A percentile compares a stretch with the other conserved stretches of the same genome.
phyloP scores from a whole-genome alignment of 2,888 invertebrate species.

The Pterobdella sp. region DNA sequence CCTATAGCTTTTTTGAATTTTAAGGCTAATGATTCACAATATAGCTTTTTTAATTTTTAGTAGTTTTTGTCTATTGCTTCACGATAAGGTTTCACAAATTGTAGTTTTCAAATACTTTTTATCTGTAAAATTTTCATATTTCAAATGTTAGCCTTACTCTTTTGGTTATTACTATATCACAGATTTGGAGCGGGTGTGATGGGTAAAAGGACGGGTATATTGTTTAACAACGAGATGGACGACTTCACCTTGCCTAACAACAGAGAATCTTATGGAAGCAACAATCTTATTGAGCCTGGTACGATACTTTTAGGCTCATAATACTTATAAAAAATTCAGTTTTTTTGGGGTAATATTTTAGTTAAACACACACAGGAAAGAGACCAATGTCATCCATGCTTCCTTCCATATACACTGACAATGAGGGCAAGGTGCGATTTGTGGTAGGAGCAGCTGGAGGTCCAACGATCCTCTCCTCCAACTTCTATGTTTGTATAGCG shows the following conservation, averaged over 20 bases:
- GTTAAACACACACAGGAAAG: too few species aligned
- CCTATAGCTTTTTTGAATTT: too few species aligned
- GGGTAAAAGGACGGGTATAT: slow-evolving; percentile 60
- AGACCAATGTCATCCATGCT: slow-evolving; percentile 84
- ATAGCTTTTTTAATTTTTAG: too few species aligned
- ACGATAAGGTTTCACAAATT: too few species aligned
- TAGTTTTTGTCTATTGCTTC: too few species aligned
- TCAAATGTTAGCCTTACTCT: too few species aligned
- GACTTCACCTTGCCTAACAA: slow-evolving; percentile 40
- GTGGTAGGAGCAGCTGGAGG: slow-evolving; percentile 82
- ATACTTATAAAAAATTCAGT: too few species aligned
- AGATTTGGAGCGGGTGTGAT: slow-evolving; percentile 60
- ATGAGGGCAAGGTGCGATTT: slow-evolving; percentile 61
- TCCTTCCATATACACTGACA: slow-evolving; percentile 68
- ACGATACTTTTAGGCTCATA: background rate
- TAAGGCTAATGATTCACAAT: too few species aligned
- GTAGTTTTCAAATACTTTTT: too few species aligned
- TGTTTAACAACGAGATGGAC: slow-evolving; percentile 35
- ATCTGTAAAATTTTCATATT: too few species aligned
- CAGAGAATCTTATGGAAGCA: slow-evolving; percentile 66
- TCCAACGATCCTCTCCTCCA: slow-evolving; percentile 75
- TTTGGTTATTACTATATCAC: too few species aligned
- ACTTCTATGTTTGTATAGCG: slow-evolving; percentile 58
- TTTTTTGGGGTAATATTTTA: too few species aligned
- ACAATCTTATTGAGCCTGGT: slow-evolving; percentile 69